Evolutionary conservation across 2,888 invertebrate genomes (phyloP).

Genomic region (Tubiluchus corallicola): DNA sequence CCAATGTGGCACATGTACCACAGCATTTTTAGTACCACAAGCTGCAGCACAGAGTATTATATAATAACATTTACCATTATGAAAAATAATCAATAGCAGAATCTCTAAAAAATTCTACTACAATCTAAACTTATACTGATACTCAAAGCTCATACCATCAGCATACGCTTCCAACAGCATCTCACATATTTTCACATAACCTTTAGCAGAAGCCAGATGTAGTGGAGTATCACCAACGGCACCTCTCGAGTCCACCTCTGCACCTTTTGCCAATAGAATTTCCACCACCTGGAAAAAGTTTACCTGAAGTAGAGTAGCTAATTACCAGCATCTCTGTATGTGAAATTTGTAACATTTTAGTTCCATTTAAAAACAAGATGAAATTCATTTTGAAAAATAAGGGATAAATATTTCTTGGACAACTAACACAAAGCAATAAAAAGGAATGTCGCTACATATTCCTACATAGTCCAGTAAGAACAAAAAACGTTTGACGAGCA

Average conservation of each 20-base stretch:
- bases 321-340: too few relatives aligned
- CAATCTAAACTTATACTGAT: background rate
- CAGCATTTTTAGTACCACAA: too few relatives aligned
- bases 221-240: constrained; percentile 32
- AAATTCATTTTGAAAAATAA: too few relatives aligned
- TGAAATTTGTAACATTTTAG: too few relatives aligned
- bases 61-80: too few relatives aligned
- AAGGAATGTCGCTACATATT: constrained; percentile 4
- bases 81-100: too few relatives aligned
- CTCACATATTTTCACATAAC: constrained; percentile 26
- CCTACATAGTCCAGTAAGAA: background rate
- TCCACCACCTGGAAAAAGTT: constrained; percentile 29
- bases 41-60: too few relatives aligned
- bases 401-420: too few relatives aligned
- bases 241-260: constrained; percentile 29
- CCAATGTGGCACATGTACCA: too few relatives aligned
- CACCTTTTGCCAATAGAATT: constrained; percentile 23
- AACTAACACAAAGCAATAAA: too few relatives aligned
- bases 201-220: constrained; percentile 30
- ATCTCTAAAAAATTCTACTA: background rate
- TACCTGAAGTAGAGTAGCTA: too few relatives aligned
- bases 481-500: background rate
- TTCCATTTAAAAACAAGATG: too few relatives aligned
- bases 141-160: constrained; percentile 21
- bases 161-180: constrained; percentile 27